These are phyloP conservation scores for Lasaia peninsularis DNA, from an alignment of 1,140 invertebrate species.

Conservation along the genomic window DNA sequence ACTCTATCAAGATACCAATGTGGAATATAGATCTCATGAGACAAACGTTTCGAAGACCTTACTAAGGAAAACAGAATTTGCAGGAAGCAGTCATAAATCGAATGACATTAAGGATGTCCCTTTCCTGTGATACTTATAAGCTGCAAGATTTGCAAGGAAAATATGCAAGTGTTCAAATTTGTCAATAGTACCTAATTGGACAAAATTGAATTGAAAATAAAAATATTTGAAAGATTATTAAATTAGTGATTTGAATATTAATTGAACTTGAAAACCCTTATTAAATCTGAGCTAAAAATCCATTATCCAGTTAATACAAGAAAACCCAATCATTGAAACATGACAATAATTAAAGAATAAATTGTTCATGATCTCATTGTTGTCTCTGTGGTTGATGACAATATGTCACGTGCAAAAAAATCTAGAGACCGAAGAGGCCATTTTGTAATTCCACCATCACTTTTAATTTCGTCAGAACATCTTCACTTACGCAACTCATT, in stretches of 20 bases:
- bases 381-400: neutral
- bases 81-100: neutral
- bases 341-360: too few relatives aligned
- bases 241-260: too few relatives aligned
- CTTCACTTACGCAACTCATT: neutral
- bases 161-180: neutral
- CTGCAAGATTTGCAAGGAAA: neutral
- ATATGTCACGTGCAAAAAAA: neutral
- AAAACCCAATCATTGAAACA: too few relatives aligned
- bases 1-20: too few relatives aligned
- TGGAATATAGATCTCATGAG: neutral
- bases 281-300: too few relatives aligned
- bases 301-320: too few relatives aligned
- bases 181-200: neutral
- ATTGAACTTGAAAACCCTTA: too few relatives aligned
- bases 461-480: neutral
- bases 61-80: neutral
- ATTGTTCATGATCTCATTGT: too few relatives aligned
- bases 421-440: neutral
- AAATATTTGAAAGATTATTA: neutral
- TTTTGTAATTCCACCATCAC: neutral
- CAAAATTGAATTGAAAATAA: neutral
- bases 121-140: neutral
- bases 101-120: constrained; percentile 1
- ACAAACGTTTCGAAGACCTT: neutral